Conservation (phyloP, 92 coral and sea anemone genomes). For the Heteractis magnifica region DNA sequence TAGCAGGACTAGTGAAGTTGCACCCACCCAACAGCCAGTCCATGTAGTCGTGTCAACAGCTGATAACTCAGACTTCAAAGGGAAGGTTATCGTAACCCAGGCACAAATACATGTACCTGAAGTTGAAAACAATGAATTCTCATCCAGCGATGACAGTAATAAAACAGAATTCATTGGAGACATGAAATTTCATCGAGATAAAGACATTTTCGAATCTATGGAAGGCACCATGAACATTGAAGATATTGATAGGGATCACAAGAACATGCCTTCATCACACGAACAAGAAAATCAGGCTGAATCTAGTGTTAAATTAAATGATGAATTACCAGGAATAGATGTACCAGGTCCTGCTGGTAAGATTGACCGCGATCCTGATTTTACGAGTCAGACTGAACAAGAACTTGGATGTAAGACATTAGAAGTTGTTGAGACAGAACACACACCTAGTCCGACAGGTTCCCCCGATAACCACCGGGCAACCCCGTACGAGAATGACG, state of each 20-base stretch:
- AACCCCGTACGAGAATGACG: slow-evolving; percentile 26
- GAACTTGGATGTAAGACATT: neutral
- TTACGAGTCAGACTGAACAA: slow-evolving; percentile 9
- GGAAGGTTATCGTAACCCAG: slow-evolving; percentile 1
- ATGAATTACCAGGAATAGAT: neutral
- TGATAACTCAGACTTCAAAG: slow-evolving; percentile 4
- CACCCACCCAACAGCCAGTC: neutral
- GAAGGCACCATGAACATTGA: neutral
- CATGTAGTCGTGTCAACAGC: neutral
- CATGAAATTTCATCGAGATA: neutral
- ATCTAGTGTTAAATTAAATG: neutral
- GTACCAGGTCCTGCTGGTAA: neutral
- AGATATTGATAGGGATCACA: neutral
- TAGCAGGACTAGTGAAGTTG: neutral
- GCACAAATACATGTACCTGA: neutral
- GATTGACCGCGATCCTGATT: neutral
- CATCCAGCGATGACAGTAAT: neutral
- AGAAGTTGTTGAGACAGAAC: neutral
- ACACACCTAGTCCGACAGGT: too few relatives aligned
- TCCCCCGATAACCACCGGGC: neutral
- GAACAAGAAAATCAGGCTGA: neutral
- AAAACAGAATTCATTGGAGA: neutral
- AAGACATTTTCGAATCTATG: neutral
- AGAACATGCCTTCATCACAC: neutral
- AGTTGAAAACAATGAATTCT: neutral